Percentiles rank a stretch among this genome's conserved stretches.
Evolutionary conservation across 2,888 invertebrate species (phyloP).

Genomic region (Agriopis marginaria): DNA sequence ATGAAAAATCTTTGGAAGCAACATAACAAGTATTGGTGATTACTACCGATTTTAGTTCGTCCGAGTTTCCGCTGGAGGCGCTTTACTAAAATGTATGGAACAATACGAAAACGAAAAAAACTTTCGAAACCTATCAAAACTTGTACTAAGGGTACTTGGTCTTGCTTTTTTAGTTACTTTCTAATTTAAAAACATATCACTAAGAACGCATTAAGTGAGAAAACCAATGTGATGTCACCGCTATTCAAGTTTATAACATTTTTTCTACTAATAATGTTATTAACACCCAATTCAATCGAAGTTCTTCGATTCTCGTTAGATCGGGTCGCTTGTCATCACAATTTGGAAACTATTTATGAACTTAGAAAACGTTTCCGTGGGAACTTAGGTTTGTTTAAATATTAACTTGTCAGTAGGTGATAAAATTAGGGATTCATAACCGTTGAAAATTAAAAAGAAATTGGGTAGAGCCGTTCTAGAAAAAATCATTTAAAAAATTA

Average conservation of each 20-base stretch:
- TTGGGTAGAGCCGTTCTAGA: background rate
- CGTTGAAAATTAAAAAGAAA: slow-evolving; percentile 25
- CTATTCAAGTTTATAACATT: slow-evolving; percentile 7
- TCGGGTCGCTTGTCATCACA: slow-evolving; percentile 42
- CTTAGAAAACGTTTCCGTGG: slow-evolving; percentile 26
- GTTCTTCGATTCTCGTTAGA: slow-evolving; percentile 39
- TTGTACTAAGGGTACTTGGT: background rate
- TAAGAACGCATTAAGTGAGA: slow-evolving; percentile 8
- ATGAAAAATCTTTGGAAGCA: too few species aligned
- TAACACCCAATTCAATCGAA: slow-evolving; percentile 44
- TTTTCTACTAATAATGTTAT: slow-evolving; percentile 24
- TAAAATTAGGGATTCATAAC: slow-evolving; percentile 19
- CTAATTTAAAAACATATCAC: slow-evolving; percentile 9
- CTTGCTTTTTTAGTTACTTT: slow-evolving; percentile 6
- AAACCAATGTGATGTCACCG: slow-evolving; percentile 14
- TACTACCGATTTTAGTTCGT: too few species aligned
- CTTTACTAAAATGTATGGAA: too few species aligned
- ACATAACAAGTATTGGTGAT: too few species aligned
- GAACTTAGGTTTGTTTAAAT: slow-evolving; percentile 18
- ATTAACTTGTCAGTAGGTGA: slow-evolving; percentile 11
- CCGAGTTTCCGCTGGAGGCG: too few species aligned
- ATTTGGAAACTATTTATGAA: slow-evolving; percentile 37
- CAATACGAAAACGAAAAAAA: too few species aligned
- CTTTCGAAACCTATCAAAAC: too few species aligned
- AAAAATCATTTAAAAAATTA: background rate